Conservation (phyloP, 2,113 vertebrate genomes). For the Mus pahari region DNA sequence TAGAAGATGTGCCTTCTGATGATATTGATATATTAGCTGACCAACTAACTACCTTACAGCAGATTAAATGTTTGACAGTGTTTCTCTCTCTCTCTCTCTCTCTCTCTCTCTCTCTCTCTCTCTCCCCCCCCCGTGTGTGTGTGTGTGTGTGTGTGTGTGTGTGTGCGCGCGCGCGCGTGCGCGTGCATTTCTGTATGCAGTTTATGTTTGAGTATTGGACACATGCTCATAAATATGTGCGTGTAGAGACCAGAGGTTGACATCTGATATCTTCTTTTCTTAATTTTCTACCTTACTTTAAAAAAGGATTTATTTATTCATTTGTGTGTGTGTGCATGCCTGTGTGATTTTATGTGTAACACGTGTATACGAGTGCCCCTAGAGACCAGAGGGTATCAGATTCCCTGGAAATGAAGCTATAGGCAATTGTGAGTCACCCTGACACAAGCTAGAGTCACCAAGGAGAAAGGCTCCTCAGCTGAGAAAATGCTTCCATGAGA, state of each 20-base stretch:
- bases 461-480: too few relatives aligned
- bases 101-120: too few relatives aligned
- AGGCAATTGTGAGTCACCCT: neutral
- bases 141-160: neutral
- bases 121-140: too few relatives aligned
- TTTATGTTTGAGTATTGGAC: neutral
- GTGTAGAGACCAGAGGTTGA: neutral
- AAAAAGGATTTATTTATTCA: neutral
- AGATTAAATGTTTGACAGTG: neutral
- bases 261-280: neutral
- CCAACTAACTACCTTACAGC: neutral
- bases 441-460: too few relatives aligned
- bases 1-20: neutral
- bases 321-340: neutral
- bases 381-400: neutral
- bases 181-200: neutral
- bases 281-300: neutral
- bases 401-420: neutral
- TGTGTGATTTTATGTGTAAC: neutral
- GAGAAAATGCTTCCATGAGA: too few relatives aligned
- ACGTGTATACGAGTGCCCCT: neutral
- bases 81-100: too few relatives aligned
- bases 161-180: neutral
- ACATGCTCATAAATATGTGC: too few relatives aligned
- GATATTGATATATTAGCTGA: accelerated